phyloP scores from a whole-genome alignment of 1,140 invertebrate genomes.

The Anastrepha obliqua region DNA sequence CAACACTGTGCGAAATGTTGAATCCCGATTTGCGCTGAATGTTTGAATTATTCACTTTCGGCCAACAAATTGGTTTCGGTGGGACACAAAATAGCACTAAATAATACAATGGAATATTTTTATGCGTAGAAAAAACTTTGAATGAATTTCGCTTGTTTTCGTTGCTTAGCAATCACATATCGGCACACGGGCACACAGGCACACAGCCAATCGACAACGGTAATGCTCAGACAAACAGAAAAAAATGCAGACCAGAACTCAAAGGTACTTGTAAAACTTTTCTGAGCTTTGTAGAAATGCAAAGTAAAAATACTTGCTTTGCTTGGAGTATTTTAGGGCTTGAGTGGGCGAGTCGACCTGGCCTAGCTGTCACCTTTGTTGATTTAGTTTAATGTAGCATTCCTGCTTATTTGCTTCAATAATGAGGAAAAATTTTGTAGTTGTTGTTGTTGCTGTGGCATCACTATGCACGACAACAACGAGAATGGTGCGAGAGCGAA shows the following conservation, averaged over 20 bases:
- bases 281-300: too few relatives aligned
- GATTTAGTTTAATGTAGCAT: slow-evolving; percentile 33
- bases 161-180: slow-evolving; percentile 22
- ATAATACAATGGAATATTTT: not conserved
- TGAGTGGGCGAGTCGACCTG: not conserved
- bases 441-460: not conserved
- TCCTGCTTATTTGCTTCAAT: not conserved
- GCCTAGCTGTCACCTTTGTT: not conserved
- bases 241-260: not conserved
- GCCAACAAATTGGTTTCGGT: too few relatives aligned
- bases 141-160: not conserved
- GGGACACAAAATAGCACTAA: too few relatives aligned
- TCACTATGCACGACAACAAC: not conserved
- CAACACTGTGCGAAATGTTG: too few relatives aligned
- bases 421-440: not conserved
- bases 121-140: not conserved
- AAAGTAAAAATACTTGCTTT: not conserved
- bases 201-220: not conserved
- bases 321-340: not conserved
- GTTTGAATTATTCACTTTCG: too few relatives aligned
- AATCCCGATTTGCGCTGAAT: too few relatives aligned
- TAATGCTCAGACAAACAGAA: not conserved
- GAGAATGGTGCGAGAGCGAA: not conserved
- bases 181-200: not conserved
- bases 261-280: too few relatives aligned